Evolutionary conservation across 2,797 vertebrate species (phyloP), one percentile per base, ranked within the genome.

Genomic region (Ptychobarbus kaznakovi): DNA sequence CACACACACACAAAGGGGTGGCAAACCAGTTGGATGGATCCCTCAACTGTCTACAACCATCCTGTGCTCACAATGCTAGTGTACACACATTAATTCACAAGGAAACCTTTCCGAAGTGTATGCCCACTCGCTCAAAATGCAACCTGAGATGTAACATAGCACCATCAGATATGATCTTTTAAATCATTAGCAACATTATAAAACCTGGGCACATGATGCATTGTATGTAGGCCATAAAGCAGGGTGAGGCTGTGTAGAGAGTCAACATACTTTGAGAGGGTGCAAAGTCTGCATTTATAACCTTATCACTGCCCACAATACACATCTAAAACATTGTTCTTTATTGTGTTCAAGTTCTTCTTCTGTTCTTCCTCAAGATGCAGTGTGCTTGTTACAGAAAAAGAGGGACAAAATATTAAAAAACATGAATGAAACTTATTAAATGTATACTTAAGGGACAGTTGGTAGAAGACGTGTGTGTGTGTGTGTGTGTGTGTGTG

Each of bases 211-310:
- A 44, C 44, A 72, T 15, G 46, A 73, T 85, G 75, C 84, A 86
- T 87, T 86, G 80, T 82, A 83, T 53, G 83, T 86, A 86, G 83
- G 81, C 87, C 78, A 89, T 90, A 89, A 89, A 90, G 74, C 46
- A 74, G 85, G 87, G 81, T 77, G 74, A 86, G 83, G 81, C 78
- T 80, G 84, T 86, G 65, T 86, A 86, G 84, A 86, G 68, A 84
- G 88, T 89, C 80, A 88, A 87, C 85, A 89, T 82, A 65, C 86
- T 61, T 84, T 83, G 40, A 88, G 38, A 85, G 82, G 73, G 86
- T 56, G 74, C 86, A 89, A 89, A 89, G 89, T 89, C 89, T 89
- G 70, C 79, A 25, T 72, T 84, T 68, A 87, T 56, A 53, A n/a
- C 46, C 20, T 75, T 72, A 83, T 87, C 80, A 53, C 38, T 66